Evolutionary conservation across 64 coral and sea anemone genomes (phyloP), one percentile per base, ranked within the genome.

Genomic region (Pocillopora verrucosa): DNA sequence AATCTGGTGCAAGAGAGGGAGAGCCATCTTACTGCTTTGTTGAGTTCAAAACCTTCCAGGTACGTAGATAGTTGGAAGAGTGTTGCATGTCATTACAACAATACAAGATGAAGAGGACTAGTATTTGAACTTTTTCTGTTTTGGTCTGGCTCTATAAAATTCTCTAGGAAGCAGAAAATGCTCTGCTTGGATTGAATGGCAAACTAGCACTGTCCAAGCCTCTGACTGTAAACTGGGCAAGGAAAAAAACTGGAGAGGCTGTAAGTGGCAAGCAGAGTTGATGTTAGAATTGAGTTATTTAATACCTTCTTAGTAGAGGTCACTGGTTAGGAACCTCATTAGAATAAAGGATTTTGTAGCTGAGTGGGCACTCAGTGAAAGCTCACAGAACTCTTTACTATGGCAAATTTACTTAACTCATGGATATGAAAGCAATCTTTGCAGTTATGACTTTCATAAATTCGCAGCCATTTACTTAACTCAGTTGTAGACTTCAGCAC

Each of bases 21-120:
- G 97, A 99, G 36, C 92, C 97, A 19, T 86, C 93, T 60, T 99
- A 99, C 76, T 99, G 97, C 25, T 99, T 99, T 89, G 97, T 99
- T 24, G 93, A 98, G 11, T 94, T 63, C 57, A 91, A 91, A 60
- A 91, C 36, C 22, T 73, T 34, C 63, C 72, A 91, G 80, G 89
- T 77, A 17, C 74, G 94, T 83, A 56, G n/a, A 7, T 26, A 74
- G 35, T 35, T 63, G 81, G 26, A 74, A 37, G 84, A 73, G 81
- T 78, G 19, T 0, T 65, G 41, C 12, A 61, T 30, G 10, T 36
- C 36, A 16, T 11, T 65, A 26, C 14, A 17, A 11, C 36, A 20
- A 12, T 35, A 11, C 5, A 88, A 16, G 7, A 16, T 13, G 12
- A 34, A 35, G 2, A 60, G 51, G 38, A 75, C 41, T 51, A 51